Evolutionary conservation across 2,797 vertebrate genomes (phyloP).

Genomic region (Falco berigora): DNA sequence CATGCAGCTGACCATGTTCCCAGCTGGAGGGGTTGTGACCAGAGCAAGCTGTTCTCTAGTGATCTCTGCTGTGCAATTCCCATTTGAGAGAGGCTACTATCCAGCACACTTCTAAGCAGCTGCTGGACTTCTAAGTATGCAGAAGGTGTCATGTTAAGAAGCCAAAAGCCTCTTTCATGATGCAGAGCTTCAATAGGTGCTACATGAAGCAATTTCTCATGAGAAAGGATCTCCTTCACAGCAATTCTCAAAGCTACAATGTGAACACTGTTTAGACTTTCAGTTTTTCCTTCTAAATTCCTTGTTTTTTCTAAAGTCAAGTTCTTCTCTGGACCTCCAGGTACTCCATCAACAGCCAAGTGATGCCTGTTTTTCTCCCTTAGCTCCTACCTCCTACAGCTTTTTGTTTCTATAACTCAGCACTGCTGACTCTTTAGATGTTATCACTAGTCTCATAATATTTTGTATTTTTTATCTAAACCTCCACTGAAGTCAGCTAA

Average conservation of each 20-base stretch:
- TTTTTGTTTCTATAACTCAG: conserved; percentile 31
- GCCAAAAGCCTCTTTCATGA: neutral
- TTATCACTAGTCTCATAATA: conserved; percentile 33
- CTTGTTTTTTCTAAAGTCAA: neutral
- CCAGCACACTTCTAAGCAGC: neutral
- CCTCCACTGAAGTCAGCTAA: conserved; percentile 16
- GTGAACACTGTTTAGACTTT: neutral
- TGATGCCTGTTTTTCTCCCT: neutral
- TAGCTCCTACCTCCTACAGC: conserved; percentile 6
- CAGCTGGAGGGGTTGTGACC: neutral
- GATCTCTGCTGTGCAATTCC: neutral
- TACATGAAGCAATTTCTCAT: neutral
- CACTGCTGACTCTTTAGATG: conserved; percentile 24
- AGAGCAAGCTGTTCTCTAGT: neutral
- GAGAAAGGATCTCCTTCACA: neutral
- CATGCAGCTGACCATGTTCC: neutral
- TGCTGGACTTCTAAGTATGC: neutral
- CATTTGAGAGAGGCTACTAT: neutral
- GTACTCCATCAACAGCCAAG: neutral
- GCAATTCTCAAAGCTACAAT: neutral
- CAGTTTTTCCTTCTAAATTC: neutral
- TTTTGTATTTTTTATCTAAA: conserved; percentile 43
- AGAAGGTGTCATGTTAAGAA: neutral
- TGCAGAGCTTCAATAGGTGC: rapidly evolving
- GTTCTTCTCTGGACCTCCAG: neutral